phyloP scores from a whole-genome alignment of 1,140 invertebrate species.

The Temnothorax nylanderi region DNA sequence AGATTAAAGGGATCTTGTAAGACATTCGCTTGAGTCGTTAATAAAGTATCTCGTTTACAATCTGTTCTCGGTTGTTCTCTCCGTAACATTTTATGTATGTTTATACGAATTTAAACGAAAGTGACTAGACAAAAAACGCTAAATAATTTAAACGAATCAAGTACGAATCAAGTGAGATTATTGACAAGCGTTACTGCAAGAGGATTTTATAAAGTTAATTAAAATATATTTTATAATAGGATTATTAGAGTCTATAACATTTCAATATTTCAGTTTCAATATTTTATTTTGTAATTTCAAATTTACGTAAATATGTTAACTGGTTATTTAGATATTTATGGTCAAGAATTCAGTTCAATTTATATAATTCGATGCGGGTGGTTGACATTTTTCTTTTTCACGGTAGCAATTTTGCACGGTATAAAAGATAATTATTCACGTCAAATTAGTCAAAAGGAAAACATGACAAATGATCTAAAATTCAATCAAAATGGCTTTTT shows the following conservation, averaged over 20 bases:
- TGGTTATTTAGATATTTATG: slow-evolving; percentile 10
- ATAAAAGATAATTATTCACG: neutral
- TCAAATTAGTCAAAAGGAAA: neutral
- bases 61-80: slow-evolving; percentile 10
- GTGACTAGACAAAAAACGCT: neutral
- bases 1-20: slow-evolving; percentile 60
- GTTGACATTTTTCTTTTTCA: neutral
- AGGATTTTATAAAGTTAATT: neutral
- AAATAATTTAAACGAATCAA: neutral
- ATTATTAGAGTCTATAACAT: neutral
- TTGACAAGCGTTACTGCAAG: neutral
- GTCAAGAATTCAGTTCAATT: neutral
- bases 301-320: neutral
- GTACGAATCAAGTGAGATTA: neutral
- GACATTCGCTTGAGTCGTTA: slow-evolving; percentile 39
- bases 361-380: slow-evolving; percentile 52
- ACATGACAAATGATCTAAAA: neutral
- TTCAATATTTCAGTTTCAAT: neutral
- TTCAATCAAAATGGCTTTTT: neutral
- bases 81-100: neutral
- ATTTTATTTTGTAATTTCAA: neutral
- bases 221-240: neutral
- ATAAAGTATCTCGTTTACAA: slow-evolving; percentile 45
- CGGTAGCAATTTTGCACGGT: slow-evolving; percentile 10
- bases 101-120: neutral